These are phyloP conservation scores for Heterotis niloticus DNA, from an alignment of 2,113 vertebrate species.

Conservation along the genomic window DNA sequence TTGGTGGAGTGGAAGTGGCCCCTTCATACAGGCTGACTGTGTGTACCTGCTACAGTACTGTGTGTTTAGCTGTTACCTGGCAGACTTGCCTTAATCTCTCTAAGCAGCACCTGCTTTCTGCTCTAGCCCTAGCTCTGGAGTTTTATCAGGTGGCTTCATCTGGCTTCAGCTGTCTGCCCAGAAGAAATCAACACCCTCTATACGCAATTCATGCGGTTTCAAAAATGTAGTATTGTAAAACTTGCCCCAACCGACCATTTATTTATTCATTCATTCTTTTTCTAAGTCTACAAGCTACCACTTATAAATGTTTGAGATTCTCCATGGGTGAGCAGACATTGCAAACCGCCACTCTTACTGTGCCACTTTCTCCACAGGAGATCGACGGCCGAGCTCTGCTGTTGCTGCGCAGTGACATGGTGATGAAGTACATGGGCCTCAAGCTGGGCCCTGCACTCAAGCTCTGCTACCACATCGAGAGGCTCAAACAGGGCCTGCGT, in stretches of 20 bases:
- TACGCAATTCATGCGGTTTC: too few species aligned
- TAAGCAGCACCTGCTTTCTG: slow-evolving; percentile 25
- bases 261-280: background rate
- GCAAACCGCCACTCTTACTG: background rate
- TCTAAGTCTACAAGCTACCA: background rate
- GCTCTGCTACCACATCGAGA: slow-evolving; percentile 86
- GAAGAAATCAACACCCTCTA: too few species aligned
- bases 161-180: too few species aligned
- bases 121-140: slow-evolving; percentile 25
- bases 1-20: too few species aligned
- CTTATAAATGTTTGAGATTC: too few species aligned
- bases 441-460: slow-evolving; percentile 91
- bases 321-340: too few species aligned
- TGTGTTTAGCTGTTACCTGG: slow-evolving; percentile 35
- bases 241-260: background rate
- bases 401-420: slow-evolving; percentile 82
- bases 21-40: background rate
- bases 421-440: slow-evolving; percentile 94
- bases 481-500: slow-evolving; percentile 84
- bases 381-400: slow-evolving; percentile 92
- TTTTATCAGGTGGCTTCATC: slow-evolving; percentile 1
- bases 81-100: slow-evolving; percentile 23
- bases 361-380: slow-evolving; percentile 68
- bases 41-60: slow-evolving; percentile 32
- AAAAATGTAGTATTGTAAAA: too few species aligned